phyloP scores from a whole-genome alignment of 1,140 invertebrate species.

The Drosophila melanica region DNA sequence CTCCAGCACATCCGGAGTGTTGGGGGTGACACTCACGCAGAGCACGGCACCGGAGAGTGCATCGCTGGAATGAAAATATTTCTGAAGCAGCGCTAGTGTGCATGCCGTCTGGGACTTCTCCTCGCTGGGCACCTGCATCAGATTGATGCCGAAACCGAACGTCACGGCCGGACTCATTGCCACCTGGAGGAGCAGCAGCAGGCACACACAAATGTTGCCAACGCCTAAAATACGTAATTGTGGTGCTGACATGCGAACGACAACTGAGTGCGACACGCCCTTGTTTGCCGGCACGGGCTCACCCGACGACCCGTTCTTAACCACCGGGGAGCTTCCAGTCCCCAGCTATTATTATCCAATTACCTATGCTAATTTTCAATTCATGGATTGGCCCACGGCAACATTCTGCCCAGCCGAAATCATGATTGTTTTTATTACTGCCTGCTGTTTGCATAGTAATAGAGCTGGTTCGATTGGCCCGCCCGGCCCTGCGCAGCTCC shows the following conservation, averaged over 20 bases:
- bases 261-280: constrained; percentile 64
- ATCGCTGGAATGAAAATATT: constrained; percentile 73
- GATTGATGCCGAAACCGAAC: constrained; percentile 65
- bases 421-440: constrained; percentile 21
- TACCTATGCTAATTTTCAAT: constrained; percentile 71
- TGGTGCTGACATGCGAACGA: constrained; percentile 52
- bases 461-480: neutral
- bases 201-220: constrained; percentile 9
- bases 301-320: constrained; percentile 19
- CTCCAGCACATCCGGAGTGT: constrained; percentile 45
- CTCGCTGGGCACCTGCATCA: constrained; percentile 60
- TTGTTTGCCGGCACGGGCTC: neutral
- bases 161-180: neutral
- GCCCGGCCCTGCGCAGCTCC: neutral
- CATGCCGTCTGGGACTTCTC: constrained; percentile 54
- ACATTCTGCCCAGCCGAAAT: constrained; percentile 28
- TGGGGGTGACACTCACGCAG: constrained; percentile 57
- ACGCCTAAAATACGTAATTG: constrained; percentile 20
- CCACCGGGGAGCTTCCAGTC: constrained; percentile 41
- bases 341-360: constrained; percentile 68
- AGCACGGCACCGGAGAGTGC: constrained; percentile 64
- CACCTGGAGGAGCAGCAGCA: constrained; percentile 28
- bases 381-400: constrained; percentile 42
- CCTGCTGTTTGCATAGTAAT: constrained; percentile 26
- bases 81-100: constrained; percentile 62